Evolutionary conservation across 1,140 invertebrate genomes (phyloP), one percentile per base, ranked within the genome.

Genomic region (Yoshiicerus persimilis): DNA sequence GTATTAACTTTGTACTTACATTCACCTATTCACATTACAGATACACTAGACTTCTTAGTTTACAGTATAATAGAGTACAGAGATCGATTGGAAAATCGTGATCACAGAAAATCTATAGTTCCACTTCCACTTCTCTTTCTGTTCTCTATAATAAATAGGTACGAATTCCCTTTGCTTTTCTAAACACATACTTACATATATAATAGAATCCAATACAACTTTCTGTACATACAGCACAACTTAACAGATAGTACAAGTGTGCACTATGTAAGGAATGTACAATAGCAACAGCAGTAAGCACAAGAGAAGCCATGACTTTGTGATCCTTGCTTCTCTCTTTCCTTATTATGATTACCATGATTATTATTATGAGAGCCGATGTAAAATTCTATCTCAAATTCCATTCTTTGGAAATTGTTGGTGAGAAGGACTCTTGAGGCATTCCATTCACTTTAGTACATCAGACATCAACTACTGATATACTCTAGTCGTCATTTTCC

Each of bases 41-140:
- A n/a, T n/a, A n/a, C 66, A 30, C 10, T 70, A 70, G 66, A 70
- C 27, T 4, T 70, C 4, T 70, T 70, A 70, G 9, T 25, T 70
- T 70, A 70, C 66, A 10, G 25, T 36, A n/a, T 36, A n/a, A n/a
- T n/a, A 77, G 11, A 77, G 70, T 34, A 77, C 30, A 34, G n/a
- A 34, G 83, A 84, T 84, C 25, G 83, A 84, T 84, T 84, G 83
- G 41, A 84, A 56, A 84, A 84, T 84, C 83, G 83, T 84, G 83
- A 84, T 47, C 20, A 34, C 38, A 32, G 75, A 36, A 80, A 80
- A 80, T 34, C 75, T 80, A 80, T 80, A 80, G 75, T 38, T 80
- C 75, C 32, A 80, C 38, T 84, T 84, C 83, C 39, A 20, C 41
- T 20, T 47, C 32, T 56, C 36, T 47, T 39, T 30, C 10, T 84